phyloP scores from a whole-genome alignment of 1,140 invertebrate genomes.

The Leucophenga varia region DNA sequence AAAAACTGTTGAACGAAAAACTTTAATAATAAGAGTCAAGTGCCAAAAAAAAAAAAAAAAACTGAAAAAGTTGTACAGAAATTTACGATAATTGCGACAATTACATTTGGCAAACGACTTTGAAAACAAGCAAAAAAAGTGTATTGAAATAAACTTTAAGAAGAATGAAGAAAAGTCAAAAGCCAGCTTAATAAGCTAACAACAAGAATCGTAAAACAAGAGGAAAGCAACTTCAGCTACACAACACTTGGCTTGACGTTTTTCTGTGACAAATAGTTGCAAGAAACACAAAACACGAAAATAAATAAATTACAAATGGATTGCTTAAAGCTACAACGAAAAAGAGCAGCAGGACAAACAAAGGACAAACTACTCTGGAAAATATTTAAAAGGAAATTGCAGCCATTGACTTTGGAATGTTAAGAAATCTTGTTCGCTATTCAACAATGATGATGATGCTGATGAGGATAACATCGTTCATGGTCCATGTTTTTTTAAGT shows the following conservation, averaged over 20 bases:
- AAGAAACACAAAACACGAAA: background rate
- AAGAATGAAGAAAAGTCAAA: conserved; percentile 6
- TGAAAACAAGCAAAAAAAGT: conserved; percentile 33
- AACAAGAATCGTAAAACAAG: no score
- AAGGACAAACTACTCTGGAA: no score
- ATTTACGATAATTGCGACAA: conserved; percentile 50
- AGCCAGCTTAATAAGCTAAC: background rate
- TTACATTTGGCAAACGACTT: conserved; percentile 45
- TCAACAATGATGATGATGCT: background rate
- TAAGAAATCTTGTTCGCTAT: conserved; percentile 33
- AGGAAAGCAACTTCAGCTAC: no score
- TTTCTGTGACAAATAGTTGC: conserved; percentile 31
- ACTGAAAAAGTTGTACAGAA: conserved; percentile 29
- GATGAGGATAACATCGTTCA: conserved; percentile 8
- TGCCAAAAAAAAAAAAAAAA: conserved; percentile 27
- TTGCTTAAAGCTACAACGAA: no score
- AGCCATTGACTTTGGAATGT: conserved; percentile 33
- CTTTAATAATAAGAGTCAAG: no score
- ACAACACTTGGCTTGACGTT: background rate
- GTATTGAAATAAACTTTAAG: conserved; percentile 1
- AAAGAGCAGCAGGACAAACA: no score
- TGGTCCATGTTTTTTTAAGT: background rate
- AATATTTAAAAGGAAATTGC: conserved; percentile 40
- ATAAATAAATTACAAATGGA: background rate
- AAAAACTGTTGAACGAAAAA: no score